Evolutionary conservation across 1,140 invertebrate genomes (phyloP).

Genomic region (Aphis gossypii): DNA sequence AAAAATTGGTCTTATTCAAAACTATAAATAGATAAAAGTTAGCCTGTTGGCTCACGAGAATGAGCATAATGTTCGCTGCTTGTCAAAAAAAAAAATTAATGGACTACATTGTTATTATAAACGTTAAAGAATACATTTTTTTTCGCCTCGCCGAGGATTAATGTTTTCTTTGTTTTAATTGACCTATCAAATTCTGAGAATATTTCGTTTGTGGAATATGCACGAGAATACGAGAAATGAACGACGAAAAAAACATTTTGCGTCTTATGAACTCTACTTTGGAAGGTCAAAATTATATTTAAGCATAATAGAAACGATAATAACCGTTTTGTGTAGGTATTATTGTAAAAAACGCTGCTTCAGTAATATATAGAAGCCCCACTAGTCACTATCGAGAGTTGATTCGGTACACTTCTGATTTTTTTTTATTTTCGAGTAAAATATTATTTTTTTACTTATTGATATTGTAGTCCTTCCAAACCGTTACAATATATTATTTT

Average conservation of each 20-base stretch:
- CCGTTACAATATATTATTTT: background rate
- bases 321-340: constrained; percentile 14
- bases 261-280: background rate
- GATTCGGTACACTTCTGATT: background rate
- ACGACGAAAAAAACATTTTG: background rate
- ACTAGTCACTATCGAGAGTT: background rate
- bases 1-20: background rate
- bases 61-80: background rate
- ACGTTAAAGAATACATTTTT: constrained; percentile 7
- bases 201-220: background rate
- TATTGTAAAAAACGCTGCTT: background rate
- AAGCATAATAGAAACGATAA: constrained; percentile 7
- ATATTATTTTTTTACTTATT: background rate
- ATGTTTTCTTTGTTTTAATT: constrained; percentile 35
- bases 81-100: constrained; percentile 23
- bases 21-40: constrained; percentile 5
- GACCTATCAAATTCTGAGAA: background rate
- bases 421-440: background rate
- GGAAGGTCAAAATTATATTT: background rate
- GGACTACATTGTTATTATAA: constrained; percentile 12
- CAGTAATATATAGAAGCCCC: background rate
- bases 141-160: background rate
- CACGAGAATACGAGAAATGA: background rate
- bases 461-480: background rate
- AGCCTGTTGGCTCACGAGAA: background rate